These are phyloP conservation scores for Drosophila multiciliata DNA, from an alignment of 2,888 invertebrate species.

Conservation along the genomic window DNA sequence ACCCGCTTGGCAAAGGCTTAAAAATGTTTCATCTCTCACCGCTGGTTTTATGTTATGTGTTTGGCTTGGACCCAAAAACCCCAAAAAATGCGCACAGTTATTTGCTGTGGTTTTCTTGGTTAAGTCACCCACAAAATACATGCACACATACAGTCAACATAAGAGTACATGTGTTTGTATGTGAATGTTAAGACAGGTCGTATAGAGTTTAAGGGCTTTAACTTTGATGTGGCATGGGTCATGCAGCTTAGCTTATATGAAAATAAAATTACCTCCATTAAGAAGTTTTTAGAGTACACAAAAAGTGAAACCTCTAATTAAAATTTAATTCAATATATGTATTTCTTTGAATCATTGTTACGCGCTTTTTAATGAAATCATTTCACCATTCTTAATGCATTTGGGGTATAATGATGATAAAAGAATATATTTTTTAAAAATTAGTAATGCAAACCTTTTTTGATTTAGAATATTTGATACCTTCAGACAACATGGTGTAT, in stretches of 20 bases:
- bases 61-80: slow-evolving; percentile 31
- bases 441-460: not conserved
- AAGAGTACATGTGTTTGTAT: not conserved
- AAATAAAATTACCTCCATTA: not conserved
- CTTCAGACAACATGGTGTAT: no score
- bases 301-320: not conserved
- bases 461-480: not conserved
- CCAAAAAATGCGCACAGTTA: slow-evolving; percentile 49
- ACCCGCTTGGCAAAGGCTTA: slow-evolving; percentile 55
- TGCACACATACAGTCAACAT: slow-evolving; percentile 2
- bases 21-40: slow-evolving; percentile 48
- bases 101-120: slow-evolving; percentile 52
- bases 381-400: no score
- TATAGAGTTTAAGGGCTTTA: slow-evolving; percentile 44
- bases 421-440: no score
- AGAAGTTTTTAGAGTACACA: not conserved
- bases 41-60: slow-evolving; percentile 35
- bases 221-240: slow-evolving; percentile 61
- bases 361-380: no score
- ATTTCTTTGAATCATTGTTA: not conserved
- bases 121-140: slow-evolving; percentile 44
- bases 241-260: slow-evolving; percentile 28
- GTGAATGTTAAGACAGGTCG: slow-evolving; percentile 43
- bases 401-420: no score
- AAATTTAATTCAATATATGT: slow-evolving; percentile 1